These are phyloP conservation scores for Chanos chanos DNA, from an alignment of 2,797 vertebrate species.

Conservation along the genomic window DNA sequence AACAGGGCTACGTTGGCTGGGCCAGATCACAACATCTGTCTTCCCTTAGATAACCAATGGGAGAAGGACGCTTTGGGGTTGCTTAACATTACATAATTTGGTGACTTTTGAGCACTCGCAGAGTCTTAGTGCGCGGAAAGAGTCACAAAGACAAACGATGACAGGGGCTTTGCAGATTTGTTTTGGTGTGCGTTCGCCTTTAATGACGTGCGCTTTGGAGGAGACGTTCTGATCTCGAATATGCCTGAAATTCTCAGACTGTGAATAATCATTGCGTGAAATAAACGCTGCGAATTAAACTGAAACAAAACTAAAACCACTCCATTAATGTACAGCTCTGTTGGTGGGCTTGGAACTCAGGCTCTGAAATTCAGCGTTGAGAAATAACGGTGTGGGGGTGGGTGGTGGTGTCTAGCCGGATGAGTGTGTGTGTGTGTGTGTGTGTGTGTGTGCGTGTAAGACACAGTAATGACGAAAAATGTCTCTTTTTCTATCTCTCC, in stretches of 20 bases:
- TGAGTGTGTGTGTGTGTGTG: constrained; percentile 8
- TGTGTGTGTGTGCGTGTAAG: constrained; percentile 1
- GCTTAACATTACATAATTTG: constrained; percentile 18
- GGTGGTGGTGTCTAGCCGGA: neutral
- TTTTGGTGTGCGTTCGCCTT: no score
- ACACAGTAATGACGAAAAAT: constrained; percentile 22
- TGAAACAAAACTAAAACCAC: no score
- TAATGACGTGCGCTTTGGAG: no score
- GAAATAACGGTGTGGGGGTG: neutral
- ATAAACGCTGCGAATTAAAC: no score
- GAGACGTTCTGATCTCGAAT: no score
- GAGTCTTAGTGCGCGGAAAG: neutral
- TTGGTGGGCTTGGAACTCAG: neutral
- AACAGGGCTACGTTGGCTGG: constrained; percentile 6
- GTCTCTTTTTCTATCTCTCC: constrained; percentile 20
- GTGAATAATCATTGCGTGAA: constrained; percentile 19
- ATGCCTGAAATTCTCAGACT: constrained; percentile 23
- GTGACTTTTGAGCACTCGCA: constrained; percentile 26
- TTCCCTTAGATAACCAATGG: constrained; percentile 25
- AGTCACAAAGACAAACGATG: constrained; percentile 1
- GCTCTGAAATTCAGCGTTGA: neutral
- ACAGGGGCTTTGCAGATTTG: neutral
- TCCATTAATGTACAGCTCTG: neutral
- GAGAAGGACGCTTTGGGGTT: constrained; percentile 24
- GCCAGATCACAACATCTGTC: constrained; percentile 40